Conservation (phyloP, 2,797 vertebrate species). For the Rhinophrynus dorsalis region DNA sequence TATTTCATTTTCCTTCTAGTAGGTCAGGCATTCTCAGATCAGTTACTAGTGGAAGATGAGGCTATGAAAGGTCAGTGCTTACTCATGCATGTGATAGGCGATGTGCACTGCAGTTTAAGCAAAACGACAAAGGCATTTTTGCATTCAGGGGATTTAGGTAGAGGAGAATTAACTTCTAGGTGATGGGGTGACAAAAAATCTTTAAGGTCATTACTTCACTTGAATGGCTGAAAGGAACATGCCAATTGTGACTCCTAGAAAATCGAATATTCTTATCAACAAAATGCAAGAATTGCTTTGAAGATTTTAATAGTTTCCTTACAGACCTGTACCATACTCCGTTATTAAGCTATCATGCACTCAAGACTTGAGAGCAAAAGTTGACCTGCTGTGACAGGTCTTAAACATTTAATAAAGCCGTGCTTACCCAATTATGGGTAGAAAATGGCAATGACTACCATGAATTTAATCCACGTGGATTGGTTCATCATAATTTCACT, state of each 20-base stretch:
- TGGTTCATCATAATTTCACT: too few relatives aligned
- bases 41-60: constrained; percentile 29
- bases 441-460: too few relatives aligned
- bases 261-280: neutral
- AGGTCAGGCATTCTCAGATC: constrained; percentile 31
- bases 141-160: constrained; percentile 34
- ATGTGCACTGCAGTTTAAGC: constrained; percentile 39
- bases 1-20: constrained; percentile 18
- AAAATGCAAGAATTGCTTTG: neutral
- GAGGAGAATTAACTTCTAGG: constrained; percentile 37
- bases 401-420: too few relatives aligned
- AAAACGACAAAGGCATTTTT: constrained; percentile 29
- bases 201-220: constrained; percentile 36
- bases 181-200: constrained; percentile 37
- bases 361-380: too few relatives aligned
- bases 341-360: too few relatives aligned
- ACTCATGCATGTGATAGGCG: constrained; percentile 36
- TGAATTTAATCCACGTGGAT: too few relatives aligned
- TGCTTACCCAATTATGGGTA: too few relatives aligned
- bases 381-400: too few relatives aligned
- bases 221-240: constrained; percentile 8
- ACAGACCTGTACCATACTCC: too few relatives aligned
- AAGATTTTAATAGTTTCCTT: neutral
- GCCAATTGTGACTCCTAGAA: constrained; percentile 9
- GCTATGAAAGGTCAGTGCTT: constrained; percentile 41